phyloP scores from a whole-genome alignment of 2,888 invertebrate species.

The Melieria picta region DNA sequence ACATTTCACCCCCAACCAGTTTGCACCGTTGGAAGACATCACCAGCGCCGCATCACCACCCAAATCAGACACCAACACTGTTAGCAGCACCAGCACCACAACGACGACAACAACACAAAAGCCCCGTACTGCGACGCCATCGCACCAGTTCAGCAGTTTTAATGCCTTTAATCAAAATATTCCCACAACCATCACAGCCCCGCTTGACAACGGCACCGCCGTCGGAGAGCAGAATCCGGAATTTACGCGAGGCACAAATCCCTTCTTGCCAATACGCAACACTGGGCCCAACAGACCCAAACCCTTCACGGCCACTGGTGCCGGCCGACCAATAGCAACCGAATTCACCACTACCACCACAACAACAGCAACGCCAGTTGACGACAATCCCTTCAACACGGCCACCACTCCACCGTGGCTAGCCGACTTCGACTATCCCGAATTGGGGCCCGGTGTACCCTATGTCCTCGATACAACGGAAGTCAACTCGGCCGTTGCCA shows the following conservation, averaged over 20 bases:
- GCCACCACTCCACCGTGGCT: conserved; percentile 61
- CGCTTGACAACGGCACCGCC: conserved; percentile 24
- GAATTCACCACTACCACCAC: conserved; percentile 33
- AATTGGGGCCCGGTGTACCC: conserved; percentile 62
- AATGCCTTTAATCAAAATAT: conserved; percentile 33
- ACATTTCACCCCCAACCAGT: conserved; percentile 30
- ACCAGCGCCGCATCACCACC: conserved; percentile 1
- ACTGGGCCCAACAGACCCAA: conserved; percentile 37
- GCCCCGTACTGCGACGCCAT: conserved; percentile 16
- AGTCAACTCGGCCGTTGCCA: conserved; percentile 38
- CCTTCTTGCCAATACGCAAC: conserved; percentile 39
- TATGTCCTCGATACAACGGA: conserved; percentile 49
- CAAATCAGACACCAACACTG: conserved; percentile 31
- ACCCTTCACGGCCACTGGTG: conserved; percentile 23
- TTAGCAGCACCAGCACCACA: conserved; percentile 27
- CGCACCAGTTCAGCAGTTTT: conserved; percentile 30
- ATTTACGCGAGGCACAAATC: conserved; percentile 21
- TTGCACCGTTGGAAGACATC: conserved; percentile 26
- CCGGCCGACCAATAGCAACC: conserved; percentile 24
- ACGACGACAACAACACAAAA: conserved; percentile 31
- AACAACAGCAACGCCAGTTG: conserved; percentile 42
- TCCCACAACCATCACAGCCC: conserved; percentile 39
- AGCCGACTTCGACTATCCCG: conserved; percentile 60
- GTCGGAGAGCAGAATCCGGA: background rate
- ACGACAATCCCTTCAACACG: conserved; percentile 54